These are phyloP conservation scores for Ramazzottius varieornatus DNA, from an alignment of 2,888 invertebrate species.

Conservation along the genomic window DNA sequence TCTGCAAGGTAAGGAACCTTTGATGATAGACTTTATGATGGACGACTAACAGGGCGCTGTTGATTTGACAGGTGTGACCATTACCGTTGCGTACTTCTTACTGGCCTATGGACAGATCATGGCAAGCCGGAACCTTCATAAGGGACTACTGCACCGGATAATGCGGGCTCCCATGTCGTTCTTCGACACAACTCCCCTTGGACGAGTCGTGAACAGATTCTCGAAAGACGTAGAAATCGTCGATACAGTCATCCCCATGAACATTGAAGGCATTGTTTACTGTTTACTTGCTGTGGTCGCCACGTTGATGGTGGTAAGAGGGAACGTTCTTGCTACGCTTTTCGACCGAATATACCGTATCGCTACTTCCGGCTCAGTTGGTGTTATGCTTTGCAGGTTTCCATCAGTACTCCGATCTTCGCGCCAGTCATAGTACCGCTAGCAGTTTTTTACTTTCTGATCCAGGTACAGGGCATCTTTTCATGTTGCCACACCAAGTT, in stretches of 20 bases:
- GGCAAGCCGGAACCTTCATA: conserved; percentile 8
- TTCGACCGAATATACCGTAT: background rate
- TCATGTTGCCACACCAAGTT: too few relatives aligned
- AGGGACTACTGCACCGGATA: conserved; percentile 5
- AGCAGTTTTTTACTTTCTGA: conserved; percentile 9
- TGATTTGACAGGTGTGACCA: background rate
- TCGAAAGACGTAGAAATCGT: conserved; percentile 19
- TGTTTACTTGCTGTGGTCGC: conserved; percentile 6
- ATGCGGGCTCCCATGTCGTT: conserved; percentile 28
- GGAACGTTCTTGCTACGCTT: too few relatives aligned
- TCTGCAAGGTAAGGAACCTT: background rate
- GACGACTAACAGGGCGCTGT: background rate
- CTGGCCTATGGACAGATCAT: conserved; percentile 8
- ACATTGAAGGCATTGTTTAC: conserved; percentile 12
- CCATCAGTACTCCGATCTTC: conserved; percentile 19
- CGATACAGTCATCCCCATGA: conserved; percentile 13
- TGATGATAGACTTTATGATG: background rate
- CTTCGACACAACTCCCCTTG: conserved; percentile 8
- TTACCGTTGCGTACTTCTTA: conserved; percentile 9
- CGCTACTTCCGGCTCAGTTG: too few relatives aligned
- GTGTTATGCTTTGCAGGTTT: too few relatives aligned
- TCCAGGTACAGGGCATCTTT: conserved; percentile 22
- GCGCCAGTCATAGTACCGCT: conserved; percentile 18
- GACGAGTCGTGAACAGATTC: conserved; percentile 2
- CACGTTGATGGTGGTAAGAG: background rate